phyloP scores from a whole-genome alignment of 2,113 vertebrate species.

The Tychaedon coryphoeus region DNA sequence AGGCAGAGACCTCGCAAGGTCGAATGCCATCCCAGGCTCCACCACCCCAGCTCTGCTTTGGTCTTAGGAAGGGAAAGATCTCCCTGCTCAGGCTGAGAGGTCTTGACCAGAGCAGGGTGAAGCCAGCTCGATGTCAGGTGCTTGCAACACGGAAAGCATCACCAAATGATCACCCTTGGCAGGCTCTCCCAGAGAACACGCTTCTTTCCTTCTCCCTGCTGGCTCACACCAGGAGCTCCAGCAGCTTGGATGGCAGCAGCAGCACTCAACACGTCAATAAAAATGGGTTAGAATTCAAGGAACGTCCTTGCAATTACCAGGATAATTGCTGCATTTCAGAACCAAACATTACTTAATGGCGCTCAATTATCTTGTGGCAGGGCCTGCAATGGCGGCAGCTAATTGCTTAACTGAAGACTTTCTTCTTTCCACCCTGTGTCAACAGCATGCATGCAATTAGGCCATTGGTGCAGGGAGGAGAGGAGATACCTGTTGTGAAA shows the following conservation, averaged over 20 bases:
- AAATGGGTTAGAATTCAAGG: constrained; percentile 42
- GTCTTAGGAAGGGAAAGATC: neutral
- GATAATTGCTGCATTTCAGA: constrained; percentile 58
- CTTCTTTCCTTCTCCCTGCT: neutral
- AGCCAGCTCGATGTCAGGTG: neutral
- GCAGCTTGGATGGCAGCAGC: neutral
- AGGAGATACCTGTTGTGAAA: neutral
- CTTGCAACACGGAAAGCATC: neutral
- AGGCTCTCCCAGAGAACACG: neutral
- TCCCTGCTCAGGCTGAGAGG: neutral
- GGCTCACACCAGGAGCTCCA: neutral
- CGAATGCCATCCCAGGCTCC: neutral
- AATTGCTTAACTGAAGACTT: constrained; percentile 63
- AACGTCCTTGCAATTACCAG: constrained; percentile 4
- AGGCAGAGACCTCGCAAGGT: neutral
- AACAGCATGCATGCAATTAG: neutral
- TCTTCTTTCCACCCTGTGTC: constrained; percentile 44
- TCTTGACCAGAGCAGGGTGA: neutral
- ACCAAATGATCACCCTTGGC: neutral
- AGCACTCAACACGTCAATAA: neutral
- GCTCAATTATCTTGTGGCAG: constrained; percentile 46
- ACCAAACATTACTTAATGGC: constrained; percentile 49
- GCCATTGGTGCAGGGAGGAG: neutral
- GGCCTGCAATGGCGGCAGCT: constrained; percentile 50
- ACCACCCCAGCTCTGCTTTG: neutral